Conservation (phyloP, 2,888 invertebrate genomes). For the Dermolepida albohirtum region DNA sequence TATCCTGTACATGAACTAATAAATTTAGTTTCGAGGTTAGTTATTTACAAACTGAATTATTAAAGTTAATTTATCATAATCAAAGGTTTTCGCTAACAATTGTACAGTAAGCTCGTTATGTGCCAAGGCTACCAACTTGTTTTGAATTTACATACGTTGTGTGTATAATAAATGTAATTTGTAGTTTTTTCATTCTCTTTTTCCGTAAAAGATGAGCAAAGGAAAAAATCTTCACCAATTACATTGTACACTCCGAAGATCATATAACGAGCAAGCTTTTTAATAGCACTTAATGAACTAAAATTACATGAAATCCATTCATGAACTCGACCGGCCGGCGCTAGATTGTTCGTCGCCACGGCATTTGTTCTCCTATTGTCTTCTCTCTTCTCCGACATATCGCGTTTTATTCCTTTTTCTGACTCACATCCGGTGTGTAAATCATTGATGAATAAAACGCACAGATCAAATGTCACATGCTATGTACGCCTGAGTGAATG, state of each 20-base stretch:
- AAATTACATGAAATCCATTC: slow-evolving; percentile 26
- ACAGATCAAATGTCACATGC: slow-evolving; percentile 37
- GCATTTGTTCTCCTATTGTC: not conserved
- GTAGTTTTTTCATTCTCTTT: too few relatives aligned
- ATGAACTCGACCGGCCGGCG: slow-evolving; percentile 10
- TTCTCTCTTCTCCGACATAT: not conserved
- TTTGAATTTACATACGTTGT: too few relatives aligned
- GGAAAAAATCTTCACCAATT: slow-evolving; percentile 1
- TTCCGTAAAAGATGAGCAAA: not conserved
- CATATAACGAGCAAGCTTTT: not conserved
- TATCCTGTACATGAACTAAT: too few relatives aligned
- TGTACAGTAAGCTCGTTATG: too few relatives aligned
- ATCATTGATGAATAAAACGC: slow-evolving; percentile 36
- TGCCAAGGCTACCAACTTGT: too few relatives aligned
- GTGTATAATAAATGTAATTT: too few relatives aligned
- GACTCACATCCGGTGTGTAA: slow-evolving; percentile 40
- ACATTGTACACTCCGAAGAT: not conserved
- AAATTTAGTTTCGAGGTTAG: too few relatives aligned
- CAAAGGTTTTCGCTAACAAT: too few relatives aligned
- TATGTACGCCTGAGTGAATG: slow-evolving; percentile 20
- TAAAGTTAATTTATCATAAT: too few relatives aligned
- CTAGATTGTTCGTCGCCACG: slow-evolving; percentile 1
- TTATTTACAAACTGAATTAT: too few relatives aligned
- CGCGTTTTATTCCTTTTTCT: slow-evolving; percentile 10
- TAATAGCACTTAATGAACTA: slow-evolving; percentile 19